Evolutionary conservation across 2,888 invertebrate genomes (phyloP).

Genomic region (Polydrusus tereticollis): DNA sequence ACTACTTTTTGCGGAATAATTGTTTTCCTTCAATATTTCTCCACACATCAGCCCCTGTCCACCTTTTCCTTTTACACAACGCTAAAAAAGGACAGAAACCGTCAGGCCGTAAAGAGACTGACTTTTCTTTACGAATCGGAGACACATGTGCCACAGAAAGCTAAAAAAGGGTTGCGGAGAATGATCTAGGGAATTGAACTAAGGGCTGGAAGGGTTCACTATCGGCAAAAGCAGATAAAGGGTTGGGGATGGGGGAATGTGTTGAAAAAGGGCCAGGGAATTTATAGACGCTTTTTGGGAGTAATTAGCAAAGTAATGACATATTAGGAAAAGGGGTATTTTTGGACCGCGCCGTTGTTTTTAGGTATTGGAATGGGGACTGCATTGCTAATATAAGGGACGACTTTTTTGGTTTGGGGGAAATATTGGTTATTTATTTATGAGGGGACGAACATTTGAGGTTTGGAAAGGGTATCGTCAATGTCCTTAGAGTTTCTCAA

Average conservation of each 20-base stretch:
- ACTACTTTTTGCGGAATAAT: not conserved
- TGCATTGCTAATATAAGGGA: slow-evolving; percentile 18
- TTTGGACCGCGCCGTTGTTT: slow-evolving; percentile 47
- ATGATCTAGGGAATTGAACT: slow-evolving; percentile 65
- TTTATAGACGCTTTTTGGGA: slow-evolving; percentile 62
- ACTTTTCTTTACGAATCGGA: slow-evolving; percentile 36
- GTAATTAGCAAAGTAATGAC: slow-evolving; percentile 64
- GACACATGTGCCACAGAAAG: slow-evolving; percentile 47
- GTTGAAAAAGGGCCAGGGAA: slow-evolving; percentile 60
- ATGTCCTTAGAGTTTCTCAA: not conserved
- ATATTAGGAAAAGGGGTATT: slow-evolving; percentile 58
- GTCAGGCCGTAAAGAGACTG: not conserved
- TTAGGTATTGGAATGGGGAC: slow-evolving; percentile 22
- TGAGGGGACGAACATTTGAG: slow-evolving; percentile 32
- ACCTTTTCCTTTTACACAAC: not conserved
- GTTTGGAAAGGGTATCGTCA: slow-evolving; percentile 21
- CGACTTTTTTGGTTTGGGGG: slow-evolving; percentile 36
- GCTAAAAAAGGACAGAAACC: not conserved
- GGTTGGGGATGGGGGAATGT: slow-evolving; percentile 41
- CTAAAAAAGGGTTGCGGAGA: slow-evolving; percentile 62
- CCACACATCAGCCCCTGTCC: not conserved
- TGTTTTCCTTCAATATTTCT: not conserved
- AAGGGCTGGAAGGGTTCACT: slow-evolving; percentile 56
- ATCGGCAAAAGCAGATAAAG: slow-evolving; percentile 50
- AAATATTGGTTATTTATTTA: slow-evolving; percentile 40